These are phyloP conservation scores for Chelon auratus DNA, from an alignment of 2,797 vertebrate species.

Conservation along the genomic window DNA sequence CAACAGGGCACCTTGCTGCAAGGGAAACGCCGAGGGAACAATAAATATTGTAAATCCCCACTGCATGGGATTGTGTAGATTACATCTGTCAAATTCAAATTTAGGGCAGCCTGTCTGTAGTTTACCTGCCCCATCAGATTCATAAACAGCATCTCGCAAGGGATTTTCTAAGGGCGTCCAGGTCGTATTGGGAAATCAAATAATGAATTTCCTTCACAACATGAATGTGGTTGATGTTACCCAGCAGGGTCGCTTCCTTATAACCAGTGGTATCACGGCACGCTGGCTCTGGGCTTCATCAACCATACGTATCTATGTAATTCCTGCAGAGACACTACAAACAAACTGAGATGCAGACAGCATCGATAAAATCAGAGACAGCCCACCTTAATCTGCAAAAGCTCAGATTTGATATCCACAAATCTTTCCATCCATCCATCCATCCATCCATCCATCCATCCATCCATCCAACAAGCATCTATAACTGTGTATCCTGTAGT, in stretches of 20 bases:
- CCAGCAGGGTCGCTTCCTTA: constrained; percentile 40
- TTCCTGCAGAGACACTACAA: constrained; percentile 41
- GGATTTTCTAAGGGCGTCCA: constrained; percentile 7
- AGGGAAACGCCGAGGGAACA: constrained; percentile 15
- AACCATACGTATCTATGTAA: constrained; percentile 19
- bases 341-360: constrained; percentile 31
- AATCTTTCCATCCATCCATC: not conserved
- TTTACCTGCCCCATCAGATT: constrained; percentile 23
- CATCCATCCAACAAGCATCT: not conserved
- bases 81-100: constrained; percentile 45
- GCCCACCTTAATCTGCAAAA: not conserved
- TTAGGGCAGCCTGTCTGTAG: constrained; percentile 16
- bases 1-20: constrained; percentile 26
- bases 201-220: constrained; percentile 52
- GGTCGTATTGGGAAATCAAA: constrained; percentile 43
- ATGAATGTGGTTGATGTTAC: constrained; percentile 48
- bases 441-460: not conserved
- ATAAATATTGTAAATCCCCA: constrained; percentile 38
- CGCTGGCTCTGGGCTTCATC: constrained; percentile 48
- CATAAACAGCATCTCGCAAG: constrained; percentile 31
- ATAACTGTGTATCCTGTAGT: too few species aligned
- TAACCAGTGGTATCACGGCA: constrained; percentile 24
- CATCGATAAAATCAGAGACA: constrained; percentile 5
- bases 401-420: not conserved
- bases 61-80: constrained; percentile 30